Percentiles rank a stretch among this genome's conserved stretches.
phyloP scores from a whole-genome alignment of 1,140 invertebrate species.

The Monochamus saltuarius region DNA sequence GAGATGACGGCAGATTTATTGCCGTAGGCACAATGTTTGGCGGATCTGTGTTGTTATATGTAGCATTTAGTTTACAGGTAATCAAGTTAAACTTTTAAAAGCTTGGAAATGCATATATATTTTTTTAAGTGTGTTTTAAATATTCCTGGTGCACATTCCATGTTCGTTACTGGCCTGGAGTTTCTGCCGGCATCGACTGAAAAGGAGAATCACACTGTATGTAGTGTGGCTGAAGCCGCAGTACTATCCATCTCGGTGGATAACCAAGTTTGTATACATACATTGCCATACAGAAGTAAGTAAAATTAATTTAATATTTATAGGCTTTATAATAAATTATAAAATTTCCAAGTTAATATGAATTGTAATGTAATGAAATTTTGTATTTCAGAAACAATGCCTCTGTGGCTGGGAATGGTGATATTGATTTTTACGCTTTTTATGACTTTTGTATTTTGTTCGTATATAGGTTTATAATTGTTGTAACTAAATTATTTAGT shows the following conservation, averaged over 20 bases:
- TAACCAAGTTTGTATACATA: slow-evolving; percentile 89
- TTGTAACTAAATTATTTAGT: too few species aligned
- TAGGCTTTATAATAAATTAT: too few species aligned
- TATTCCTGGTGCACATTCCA: slow-evolving; percentile 81
- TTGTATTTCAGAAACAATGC: slow-evolving; percentile 74
- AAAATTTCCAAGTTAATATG: too few species aligned
- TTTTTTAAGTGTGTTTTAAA: slow-evolving; percentile 74
- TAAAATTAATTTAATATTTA: too few species aligned
- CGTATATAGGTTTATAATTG: slow-evolving; percentile 75
- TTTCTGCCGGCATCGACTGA: slow-evolving; percentile 70
- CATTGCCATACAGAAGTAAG: slow-evolving; percentile 80
- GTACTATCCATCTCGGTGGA: slow-evolving; percentile 93
- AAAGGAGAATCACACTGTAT: slow-evolving; percentile 55
- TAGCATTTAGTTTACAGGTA: slow-evolving; percentile 90
- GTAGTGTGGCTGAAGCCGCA: slow-evolving; percentile 74
- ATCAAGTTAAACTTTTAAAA: slow-evolving; percentile 28
- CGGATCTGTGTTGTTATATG: slow-evolving; percentile 86
- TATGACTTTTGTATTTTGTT: slow-evolving; percentile 75
- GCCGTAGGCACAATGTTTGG: slow-evolving; percentile 91
- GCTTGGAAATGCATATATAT: slow-evolving; percentile 8
- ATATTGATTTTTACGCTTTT: slow-evolving; percentile 73
- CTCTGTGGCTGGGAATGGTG: slow-evolving; percentile 73
- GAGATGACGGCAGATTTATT: slow-evolving; percentile 87
- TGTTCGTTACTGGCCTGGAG: slow-evolving; percentile 92
- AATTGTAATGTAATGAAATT: too few species aligned